Conservation (phyloP, 2,888 invertebrate species). For the Hydrotaea cyrtoneurina region DNA sequence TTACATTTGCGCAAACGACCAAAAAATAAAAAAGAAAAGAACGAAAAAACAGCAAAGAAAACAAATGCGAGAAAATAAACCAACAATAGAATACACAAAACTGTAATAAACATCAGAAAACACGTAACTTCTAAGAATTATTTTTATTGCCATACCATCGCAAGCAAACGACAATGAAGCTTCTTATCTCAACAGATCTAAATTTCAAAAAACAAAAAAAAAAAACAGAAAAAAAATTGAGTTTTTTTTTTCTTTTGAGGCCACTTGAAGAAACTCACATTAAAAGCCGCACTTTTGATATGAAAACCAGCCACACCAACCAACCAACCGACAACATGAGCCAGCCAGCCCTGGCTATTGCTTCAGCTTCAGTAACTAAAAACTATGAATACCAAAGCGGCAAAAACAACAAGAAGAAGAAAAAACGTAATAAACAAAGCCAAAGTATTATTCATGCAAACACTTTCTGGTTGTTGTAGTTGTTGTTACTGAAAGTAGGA, state of each 20-base stretch:
- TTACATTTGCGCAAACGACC: not conserved
- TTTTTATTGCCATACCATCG: slow-evolving; percentile 70
- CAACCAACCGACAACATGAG: not conserved
- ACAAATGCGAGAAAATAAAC: slow-evolving; percentile 19
- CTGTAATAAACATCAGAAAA: slow-evolving; percentile 69
- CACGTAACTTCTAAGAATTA: slow-evolving; percentile 76
- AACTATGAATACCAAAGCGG: slow-evolving; percentile 41
- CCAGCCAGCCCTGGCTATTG: not conserved
- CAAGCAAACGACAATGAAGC: slow-evolving; percentile 51
- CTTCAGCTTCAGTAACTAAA: slow-evolving; percentile 6
- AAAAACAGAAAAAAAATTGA: slow-evolving; percentile 34
- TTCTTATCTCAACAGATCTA: slow-evolving; percentile 72
- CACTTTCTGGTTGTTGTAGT: slow-evolving; percentile 20
- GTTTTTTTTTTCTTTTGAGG: slow-evolving; percentile 49
- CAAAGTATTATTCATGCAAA: slow-evolving; percentile 44
- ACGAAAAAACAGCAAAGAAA: slow-evolving; percentile 15
- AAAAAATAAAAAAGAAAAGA: not conserved
- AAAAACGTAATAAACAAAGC: slow-evolving; percentile 38
- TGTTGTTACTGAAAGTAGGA: not conserved
- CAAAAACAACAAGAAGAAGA: not conserved
- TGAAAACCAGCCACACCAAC: slow-evolving; percentile 27
- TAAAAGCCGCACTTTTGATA: slow-evolving; percentile 45
- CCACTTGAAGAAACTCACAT: slow-evolving; percentile 48
- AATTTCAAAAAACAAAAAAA: slow-evolving; percentile 52
- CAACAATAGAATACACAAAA: slow-evolving; percentile 29